Evolutionary conservation across 2,113 vertebrate species (phyloP).

Genomic region (Epinephelus moara): DNA sequence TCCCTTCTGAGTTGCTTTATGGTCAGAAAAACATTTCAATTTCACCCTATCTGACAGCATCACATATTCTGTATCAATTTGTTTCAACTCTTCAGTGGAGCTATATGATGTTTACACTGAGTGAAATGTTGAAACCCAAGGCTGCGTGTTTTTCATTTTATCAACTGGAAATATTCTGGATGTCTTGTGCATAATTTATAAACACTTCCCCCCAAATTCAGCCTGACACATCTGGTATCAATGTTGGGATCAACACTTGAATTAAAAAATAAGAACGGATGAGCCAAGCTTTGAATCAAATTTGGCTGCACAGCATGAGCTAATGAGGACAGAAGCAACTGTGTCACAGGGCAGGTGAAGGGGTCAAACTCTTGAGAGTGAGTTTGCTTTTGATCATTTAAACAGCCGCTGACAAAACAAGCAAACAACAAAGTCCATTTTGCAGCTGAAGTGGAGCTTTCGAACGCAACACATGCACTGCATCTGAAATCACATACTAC

Average conservation of each 20-base stretch:
- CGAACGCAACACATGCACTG: too few relatives aligned
- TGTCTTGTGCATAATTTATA: not conserved
- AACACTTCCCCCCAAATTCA: not conserved
- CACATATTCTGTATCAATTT: not conserved
- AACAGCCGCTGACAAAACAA: not conserved
- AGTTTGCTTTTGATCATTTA: not conserved
- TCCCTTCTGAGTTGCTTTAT: not conserved
- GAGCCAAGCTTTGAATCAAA: not conserved
- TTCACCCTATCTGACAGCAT: not conserved
- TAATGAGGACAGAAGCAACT: not conserved
- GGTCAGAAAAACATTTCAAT: not conserved
- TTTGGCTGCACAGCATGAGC: not conserved
- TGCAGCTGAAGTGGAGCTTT: not conserved
- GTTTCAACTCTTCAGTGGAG: not conserved
- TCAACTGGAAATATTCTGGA: not conserved
- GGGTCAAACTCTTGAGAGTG: not conserved
- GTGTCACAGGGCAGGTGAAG: not conserved
- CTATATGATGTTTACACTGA: not conserved
- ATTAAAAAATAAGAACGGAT: not conserved
- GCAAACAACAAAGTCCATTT: not conserved
- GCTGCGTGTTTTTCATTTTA: not conserved
- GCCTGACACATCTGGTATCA: not conserved
- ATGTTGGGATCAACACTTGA: not conserved
- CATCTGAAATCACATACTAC: too few relatives aligned
- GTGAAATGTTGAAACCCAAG: not conserved